phyloP scores from a whole-genome alignment of 2,113 vertebrate species.

The Solenodon paradoxus region DNA sequence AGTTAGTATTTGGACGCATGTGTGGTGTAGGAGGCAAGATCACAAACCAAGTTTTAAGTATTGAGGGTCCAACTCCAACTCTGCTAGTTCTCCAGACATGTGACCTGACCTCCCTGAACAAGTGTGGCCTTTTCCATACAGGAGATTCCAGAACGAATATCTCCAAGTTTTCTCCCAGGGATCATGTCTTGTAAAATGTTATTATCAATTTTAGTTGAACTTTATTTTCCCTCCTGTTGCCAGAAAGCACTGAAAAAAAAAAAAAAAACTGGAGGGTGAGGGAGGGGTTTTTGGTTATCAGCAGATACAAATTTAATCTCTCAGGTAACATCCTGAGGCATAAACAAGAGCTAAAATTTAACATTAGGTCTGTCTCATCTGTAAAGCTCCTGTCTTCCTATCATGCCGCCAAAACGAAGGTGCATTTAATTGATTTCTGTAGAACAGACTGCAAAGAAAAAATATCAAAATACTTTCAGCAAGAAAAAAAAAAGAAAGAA shows the following conservation, averaged over 20 bases:
- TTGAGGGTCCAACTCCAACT: not conserved
- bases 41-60: not conserved
- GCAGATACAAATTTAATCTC: not conserved
- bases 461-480: not conserved
- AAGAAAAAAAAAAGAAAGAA: not conserved
- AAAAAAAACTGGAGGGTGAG: too few species aligned
- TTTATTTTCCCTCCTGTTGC: not conserved
- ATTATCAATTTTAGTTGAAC: not conserved
- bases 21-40: not conserved
- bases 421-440: not conserved
- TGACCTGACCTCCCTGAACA: not conserved
- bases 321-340: not conserved
- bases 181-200: not conserved
- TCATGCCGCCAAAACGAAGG: not conserved
- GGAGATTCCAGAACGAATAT: not conserved
- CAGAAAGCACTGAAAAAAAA: not conserved
- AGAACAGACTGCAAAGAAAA: not conserved
- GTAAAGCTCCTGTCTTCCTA: not conserved
- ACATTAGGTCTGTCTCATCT: not conserved
- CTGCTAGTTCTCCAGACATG: too few species aligned
- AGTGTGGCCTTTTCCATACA: not conserved
- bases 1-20: not conserved
- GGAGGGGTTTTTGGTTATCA: not conserved
- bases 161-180: not conserved
- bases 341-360: not conserved